Evolutionary conservation across 2,113 vertebrate genomes (phyloP), one percentile per base, ranked within the genome.

Genomic region (Pterocles gutturalis): DNA sequence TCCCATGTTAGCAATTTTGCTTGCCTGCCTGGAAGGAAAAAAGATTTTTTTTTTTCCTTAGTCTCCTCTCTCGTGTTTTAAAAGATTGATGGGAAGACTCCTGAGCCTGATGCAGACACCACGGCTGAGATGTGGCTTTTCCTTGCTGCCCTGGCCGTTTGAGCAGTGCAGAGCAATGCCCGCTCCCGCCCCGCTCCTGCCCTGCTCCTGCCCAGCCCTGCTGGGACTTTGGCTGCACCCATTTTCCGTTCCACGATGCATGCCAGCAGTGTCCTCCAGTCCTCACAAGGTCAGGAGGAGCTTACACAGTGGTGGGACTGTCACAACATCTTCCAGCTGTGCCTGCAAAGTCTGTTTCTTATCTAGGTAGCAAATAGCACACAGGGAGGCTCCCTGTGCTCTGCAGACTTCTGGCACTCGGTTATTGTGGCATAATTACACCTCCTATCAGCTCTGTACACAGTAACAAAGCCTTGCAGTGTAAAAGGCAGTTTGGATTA

Each of bases 101-200:
- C 49, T 38, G 51, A 83, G 57, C 17, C 29, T 64, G 57, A 31
- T 45, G 31, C 43, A 57, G 31, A 71, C 31, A 57, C 15, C 0
- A 0, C 38, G 41, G 41, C 34, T 43, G 16, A 83, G 64, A 25
- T 1, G 1, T 13, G 24, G 25, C 45, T 64, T 25, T 45, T 62
- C 51, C 34, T 49, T 4, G 0, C 17, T 36, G 18, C 22, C 43
- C 38, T 38, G 51, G 21, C 26, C 21, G 1, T 6, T 3, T 3
- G 55, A 36, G 26, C 26, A 17, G 10, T 17, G 70, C 46, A 41
- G 38, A 31, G 22, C 36, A 13, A 11, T 19, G 33, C 10, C 7
- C n/a, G 6, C 4, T 20, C 79, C 53, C 19, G 38, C 48, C 21
- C 21, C 0, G 8, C 26, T 65, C 57, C 41, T 14, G 13, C 41